Evolutionary conservation across 1,140 invertebrate genomes (phyloP).

Genomic region (Polypedilum vanderplanki): DNA sequence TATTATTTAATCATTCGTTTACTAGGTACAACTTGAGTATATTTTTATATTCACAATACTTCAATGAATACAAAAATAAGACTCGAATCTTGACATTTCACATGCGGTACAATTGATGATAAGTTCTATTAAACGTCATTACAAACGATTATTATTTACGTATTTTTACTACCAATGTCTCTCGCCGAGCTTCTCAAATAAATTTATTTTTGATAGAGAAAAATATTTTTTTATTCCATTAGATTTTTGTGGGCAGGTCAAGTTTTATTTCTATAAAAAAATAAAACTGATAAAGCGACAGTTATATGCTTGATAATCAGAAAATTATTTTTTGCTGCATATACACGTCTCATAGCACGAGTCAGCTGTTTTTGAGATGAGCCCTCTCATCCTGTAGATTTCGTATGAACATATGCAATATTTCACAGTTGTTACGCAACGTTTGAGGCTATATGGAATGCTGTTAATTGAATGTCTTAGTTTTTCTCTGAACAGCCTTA

Average conservation of each 20-base stretch:
- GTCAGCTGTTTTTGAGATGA: too few relatives aligned
- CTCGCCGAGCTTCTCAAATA: background rate
- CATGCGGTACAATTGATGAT: background rate
- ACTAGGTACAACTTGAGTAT: too few relatives aligned
- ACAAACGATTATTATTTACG: too few relatives aligned
- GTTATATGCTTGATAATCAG: background rate
- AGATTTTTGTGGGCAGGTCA: constrained; percentile 9
- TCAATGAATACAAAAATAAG: background rate
- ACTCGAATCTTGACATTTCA: constrained; percentile 1
- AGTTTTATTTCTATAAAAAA: background rate
- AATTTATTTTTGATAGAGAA: background rate
- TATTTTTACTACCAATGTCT: too few relatives aligned
- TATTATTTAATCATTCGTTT: too few relatives aligned
- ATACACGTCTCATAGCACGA: too few relatives aligned
- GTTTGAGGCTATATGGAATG: background rate
- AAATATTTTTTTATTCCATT: background rate
- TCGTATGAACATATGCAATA: background rate
- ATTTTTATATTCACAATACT: too few relatives aligned
- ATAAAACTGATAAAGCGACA: background rate
- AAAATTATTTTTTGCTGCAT: background rate
- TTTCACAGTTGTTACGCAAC: constrained; percentile 11
- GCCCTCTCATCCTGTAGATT: too few relatives aligned
- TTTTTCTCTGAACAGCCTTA: background rate
- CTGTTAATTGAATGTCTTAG: background rate
- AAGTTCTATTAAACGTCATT: constrained; percentile 2